Percentiles rank a stretch among this genome's conserved stretches.
phyloP scores from a whole-genome alignment of 1,140 invertebrate genomes.

The Hycleus phaleratus region DNA sequence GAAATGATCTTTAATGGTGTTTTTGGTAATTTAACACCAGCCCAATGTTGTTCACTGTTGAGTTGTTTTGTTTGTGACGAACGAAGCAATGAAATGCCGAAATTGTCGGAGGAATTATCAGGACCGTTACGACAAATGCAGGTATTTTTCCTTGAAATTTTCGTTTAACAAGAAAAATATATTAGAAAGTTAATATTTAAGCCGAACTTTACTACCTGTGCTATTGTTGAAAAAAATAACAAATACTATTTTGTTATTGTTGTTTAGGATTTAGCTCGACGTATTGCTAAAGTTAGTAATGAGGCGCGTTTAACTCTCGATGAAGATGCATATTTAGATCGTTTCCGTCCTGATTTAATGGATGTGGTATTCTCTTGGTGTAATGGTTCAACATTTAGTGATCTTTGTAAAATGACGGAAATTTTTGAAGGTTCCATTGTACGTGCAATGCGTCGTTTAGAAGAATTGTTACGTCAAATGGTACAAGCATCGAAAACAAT shows the following conservation, averaged over 20 bases:
- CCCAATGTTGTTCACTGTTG: constrained; percentile 80
- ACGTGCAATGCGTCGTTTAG: constrained; percentile 90
- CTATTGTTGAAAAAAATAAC: too few species aligned
- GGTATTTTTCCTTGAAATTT: constrained; percentile 42
- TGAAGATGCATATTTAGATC: constrained; percentile 85
- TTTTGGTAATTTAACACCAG: constrained; percentile 78
- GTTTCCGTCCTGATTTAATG: constrained; percentile 93
- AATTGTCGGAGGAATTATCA: constrained; percentile 78
- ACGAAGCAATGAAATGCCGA: constrained; percentile 74
- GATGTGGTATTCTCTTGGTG: constrained; percentile 97
- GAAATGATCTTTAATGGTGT: constrained; percentile 98
- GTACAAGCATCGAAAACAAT: constrained; percentile 95
- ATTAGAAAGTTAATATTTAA: too few species aligned
- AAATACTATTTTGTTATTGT: too few species aligned
- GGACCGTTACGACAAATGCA: constrained; percentile 81
- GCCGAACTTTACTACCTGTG: too few species aligned
- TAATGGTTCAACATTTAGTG: constrained; percentile 83
- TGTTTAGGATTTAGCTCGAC: constrained; percentile 65
- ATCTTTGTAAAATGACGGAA: constrained; percentile 95
- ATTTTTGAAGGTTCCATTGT: constrained; percentile 99
- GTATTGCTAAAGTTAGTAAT: constrained; percentile 84
- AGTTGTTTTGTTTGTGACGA: constrained; percentile 99
- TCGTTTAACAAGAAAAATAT: not conserved
- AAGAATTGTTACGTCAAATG: constrained; percentile 92
- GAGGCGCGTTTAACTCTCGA: constrained; percentile 88